Evolutionary conservation across 2,113 vertebrate genomes (phyloP), one percentile per base, ranked within the genome.

Genomic region (Oophaga pumilio): DNA sequence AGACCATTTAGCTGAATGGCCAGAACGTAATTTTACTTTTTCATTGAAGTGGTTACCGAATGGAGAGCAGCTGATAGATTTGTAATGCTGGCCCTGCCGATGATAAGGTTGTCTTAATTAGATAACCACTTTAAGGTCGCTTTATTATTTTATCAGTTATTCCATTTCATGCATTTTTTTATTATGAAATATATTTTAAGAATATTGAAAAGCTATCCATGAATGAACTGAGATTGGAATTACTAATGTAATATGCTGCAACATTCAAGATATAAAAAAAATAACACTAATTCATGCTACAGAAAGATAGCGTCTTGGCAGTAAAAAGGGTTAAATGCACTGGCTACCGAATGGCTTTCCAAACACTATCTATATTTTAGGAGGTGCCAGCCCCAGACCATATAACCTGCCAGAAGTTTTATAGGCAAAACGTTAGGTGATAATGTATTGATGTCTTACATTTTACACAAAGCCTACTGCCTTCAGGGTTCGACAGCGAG

Each of bases 351-450:
- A 10, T 71, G 76, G 69, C 90, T 87, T 92, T 90, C 91, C 90
- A 89, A 91, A 89, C 62, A 90, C 85, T 89, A 85, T 90, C 91
- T 94, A 49, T 92, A 90, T 93, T 93, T 95, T 92, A 93, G 92
- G 90, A 91, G 89, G 89, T 90, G 79, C 89, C 90, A 91, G 88
- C 87, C 91, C 90, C 89, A 92, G 91, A 93, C 90, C 85, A 91
- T 92, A 93, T 94, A 87, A 91, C 89, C 92, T 95, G 93, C 91
- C 92, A 94, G 87, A 89, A 90, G 93, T 93, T 94, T 95, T 94
- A 94, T 92, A 93, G 91, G 92, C 91, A 94, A 93, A 92, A 92
- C 93, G 85, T 93, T 93, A 91, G 92, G 91, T 92, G 90, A 91
- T 92, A 93, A 94, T 95, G 93, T 94, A 94, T 91, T 90, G 94